Evolutionary conservation across 2,113 vertebrate genomes (phyloP), one percentile per base, ranked within the genome.

Genomic region (Micronycteris hirsuta): DNA sequence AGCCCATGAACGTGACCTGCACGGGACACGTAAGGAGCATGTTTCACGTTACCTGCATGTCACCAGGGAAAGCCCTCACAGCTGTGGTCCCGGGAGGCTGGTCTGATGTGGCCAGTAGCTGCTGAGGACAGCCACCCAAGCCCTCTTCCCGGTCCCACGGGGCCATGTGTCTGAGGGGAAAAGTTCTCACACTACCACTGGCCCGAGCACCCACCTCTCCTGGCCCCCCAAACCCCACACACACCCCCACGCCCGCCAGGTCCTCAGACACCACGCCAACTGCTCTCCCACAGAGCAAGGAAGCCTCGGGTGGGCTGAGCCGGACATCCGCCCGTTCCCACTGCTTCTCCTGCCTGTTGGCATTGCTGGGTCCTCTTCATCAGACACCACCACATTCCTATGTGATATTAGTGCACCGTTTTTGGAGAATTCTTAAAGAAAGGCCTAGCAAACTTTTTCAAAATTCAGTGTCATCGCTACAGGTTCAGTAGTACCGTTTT

Each of bases 1-100:
- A 98, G 68, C 2, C 17, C 85, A 89, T 81, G 96, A 98, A 98
- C 3, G 3, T 96, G 24, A 98, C 97, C 94, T 98, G 97, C 92
- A 98, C 94, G 0, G 97, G 97, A 93, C 93, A 31, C 11, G 97
- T 98, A 89, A 98, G 97, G 15, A 80, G 4, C 63, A 1, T 4
- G 0, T 49, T 15, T 15, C 3, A 3, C 19, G 20, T 17, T 7
- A 2, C 26, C 38, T 41, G 0, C 4, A 0, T 1, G 7, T 33
- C 33, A 0, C 12, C 3, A 63, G 36, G 13, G 36, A 1, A 54
- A 31, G 22, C 33, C 22, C 41, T 47, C 31, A 5, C 9, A 41
- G 38, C 3, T n/a, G 1, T 13, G 43, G 3, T 31, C 12, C 17
- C 24, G 0, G 3, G 10, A 1, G 7, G 0, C 0, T 2, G n/a